Evolutionary conservation across 2,113 vertebrate genomes (phyloP).

Genomic region (Pterophyllum scalare): DNA sequence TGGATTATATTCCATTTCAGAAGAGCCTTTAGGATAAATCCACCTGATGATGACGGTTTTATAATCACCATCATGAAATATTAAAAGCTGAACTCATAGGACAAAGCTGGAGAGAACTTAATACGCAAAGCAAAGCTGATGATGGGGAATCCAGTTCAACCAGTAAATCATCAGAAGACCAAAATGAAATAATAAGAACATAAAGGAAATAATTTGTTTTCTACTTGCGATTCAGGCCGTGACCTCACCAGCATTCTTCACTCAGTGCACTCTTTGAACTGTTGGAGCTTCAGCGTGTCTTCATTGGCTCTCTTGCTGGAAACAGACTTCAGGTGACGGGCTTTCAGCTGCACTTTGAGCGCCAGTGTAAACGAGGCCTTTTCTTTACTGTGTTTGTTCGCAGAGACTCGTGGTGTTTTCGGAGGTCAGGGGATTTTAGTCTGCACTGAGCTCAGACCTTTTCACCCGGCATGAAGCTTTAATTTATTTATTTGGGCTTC

Average conservation of each 20-base stretch:
- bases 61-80: too few relatives aligned
- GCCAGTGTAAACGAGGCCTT: not conserved
- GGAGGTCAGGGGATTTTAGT: not conserved
- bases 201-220: not conserved
- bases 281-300: not conserved
- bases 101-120: accelerated
- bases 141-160: not conserved
- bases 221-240: accelerated
- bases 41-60: too few relatives aligned
- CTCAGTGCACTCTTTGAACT: not conserved
- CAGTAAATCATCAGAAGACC: not conserved
- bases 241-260: not conserved
- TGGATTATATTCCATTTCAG: too few relatives aligned
- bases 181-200: not conserved
- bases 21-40: too few relatives aligned
- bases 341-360: not conserved
- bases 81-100: too few relatives aligned
- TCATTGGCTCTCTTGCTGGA: not conserved
- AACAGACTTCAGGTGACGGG: not conserved
- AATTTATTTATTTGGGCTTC: not conserved
- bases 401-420: too few relatives aligned
- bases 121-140: not conserved
- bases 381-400: accelerated
- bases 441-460: not conserved
- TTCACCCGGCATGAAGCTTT: accelerated